Evolutionary conservation across 2,888 invertebrate genomes (phyloP).

Genomic region (Morinoia aosen): DNA sequence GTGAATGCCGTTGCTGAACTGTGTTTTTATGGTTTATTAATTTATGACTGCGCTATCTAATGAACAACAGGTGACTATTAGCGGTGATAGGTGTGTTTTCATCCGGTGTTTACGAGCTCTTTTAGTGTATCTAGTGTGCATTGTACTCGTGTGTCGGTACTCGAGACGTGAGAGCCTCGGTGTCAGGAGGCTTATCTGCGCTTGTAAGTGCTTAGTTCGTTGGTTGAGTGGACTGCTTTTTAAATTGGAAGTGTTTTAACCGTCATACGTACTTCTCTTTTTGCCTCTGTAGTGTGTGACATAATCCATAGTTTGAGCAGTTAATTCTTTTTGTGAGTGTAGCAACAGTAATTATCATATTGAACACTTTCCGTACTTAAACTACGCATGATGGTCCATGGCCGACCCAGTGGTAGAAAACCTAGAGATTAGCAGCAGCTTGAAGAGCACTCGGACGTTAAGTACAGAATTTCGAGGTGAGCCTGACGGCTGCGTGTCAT

Average conservation of each 20-base stretch:
- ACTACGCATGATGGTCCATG: neutral
- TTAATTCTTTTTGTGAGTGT: neutral
- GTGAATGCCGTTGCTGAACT: neutral
- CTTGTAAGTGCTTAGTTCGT: neutral
- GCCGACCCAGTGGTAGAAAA: neutral
- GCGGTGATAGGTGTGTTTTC: neutral
- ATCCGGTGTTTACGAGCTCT: neutral
- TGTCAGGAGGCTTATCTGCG: neutral
- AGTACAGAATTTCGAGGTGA: slow-evolving; percentile 40
- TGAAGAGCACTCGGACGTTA: neutral
- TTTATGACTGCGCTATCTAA: neutral
- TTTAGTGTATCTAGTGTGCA: neutral
- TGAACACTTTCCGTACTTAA: neutral
- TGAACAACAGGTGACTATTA: neutral
- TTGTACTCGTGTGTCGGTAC: neutral
- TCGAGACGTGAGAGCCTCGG: neutral
- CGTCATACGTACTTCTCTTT: neutral
- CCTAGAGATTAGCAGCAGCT: neutral
- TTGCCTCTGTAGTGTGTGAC: neutral
- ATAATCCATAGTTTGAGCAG: neutral
- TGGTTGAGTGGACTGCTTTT: neutral
- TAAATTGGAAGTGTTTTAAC: neutral
- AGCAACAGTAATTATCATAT: neutral
- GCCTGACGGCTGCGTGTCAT: slow-evolving; percentile 47
- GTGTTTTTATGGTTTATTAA: neutral